These are phyloP conservation scores for Chouioia cunea DNA, from an alignment of 2,888 invertebrate species.

Conservation along the genomic window DNA sequence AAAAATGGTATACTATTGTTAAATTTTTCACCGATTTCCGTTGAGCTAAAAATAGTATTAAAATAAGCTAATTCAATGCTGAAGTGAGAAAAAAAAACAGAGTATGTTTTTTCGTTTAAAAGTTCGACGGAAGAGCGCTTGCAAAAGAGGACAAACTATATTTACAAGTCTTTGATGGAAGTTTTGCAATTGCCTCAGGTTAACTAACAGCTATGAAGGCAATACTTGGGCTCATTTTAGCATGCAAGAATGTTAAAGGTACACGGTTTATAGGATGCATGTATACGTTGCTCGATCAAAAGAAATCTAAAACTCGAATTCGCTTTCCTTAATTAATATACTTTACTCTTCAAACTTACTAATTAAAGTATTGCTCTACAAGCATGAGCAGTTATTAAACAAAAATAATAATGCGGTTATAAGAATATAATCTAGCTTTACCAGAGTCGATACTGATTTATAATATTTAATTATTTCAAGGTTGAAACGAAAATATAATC, in stretches of 20 bases:
- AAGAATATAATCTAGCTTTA: no score
- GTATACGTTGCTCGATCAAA: neutral
- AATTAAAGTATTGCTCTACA: conserved; percentile 1
- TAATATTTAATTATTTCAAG: no score
- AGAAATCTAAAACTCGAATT: conserved; percentile 10
- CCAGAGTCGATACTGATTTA: no score
- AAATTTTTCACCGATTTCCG: no score
- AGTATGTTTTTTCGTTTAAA: conserved; percentile 30
- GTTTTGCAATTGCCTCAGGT: conserved; percentile 38
- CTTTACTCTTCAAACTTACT: neutral
- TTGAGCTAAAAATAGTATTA: neutral
- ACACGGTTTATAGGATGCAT: conserved; percentile 10
- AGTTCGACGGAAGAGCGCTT: neutral
- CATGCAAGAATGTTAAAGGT: conserved; percentile 4
- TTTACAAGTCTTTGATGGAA: conserved; percentile 35
- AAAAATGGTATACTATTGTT: no score
- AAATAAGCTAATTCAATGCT: conserved; percentile 11
- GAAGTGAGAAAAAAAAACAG: neutral
- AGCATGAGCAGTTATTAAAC: no score
- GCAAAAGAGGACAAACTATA: conserved; percentile 28
- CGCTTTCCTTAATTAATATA: conserved; percentile 9
- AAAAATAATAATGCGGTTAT: no score
- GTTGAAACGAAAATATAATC: no score
- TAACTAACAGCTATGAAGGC: conserved; percentile 28
- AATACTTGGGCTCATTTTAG: conserved; percentile 24